Evolutionary conservation across 1,140 invertebrate genomes (phyloP).

Genomic region (Lucilia sericata): DNA sequence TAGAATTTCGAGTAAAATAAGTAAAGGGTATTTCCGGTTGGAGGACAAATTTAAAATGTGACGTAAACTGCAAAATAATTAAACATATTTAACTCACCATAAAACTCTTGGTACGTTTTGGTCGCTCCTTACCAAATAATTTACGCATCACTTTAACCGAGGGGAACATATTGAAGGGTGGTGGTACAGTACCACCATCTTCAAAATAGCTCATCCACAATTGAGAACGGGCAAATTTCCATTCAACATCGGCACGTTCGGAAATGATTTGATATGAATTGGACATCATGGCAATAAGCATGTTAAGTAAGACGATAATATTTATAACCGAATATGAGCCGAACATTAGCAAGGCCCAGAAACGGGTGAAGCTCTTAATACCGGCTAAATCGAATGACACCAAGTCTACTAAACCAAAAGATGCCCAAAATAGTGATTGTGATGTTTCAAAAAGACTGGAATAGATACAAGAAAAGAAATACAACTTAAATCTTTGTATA

Average conservation of each 20-base stretch:
- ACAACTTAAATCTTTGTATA: background rate
- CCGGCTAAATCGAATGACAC: constrained; percentile 86
- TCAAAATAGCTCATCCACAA: constrained; percentile 96
- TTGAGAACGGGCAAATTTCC: constrained; percentile 91
- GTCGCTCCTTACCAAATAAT: constrained; percentile 64
- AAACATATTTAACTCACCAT: constrained; percentile 69
- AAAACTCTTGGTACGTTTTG: constrained; percentile 71
- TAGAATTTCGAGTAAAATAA: too few species aligned
- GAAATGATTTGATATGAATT: constrained; percentile 95
- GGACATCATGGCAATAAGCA: constrained; percentile 97
- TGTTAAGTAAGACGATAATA: constrained; percentile 91
- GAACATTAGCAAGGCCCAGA: constrained; percentile 89
- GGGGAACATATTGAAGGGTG: constrained; percentile 90
- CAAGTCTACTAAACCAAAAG: constrained; percentile 91
- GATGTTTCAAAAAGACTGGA: constrained; percentile 91
- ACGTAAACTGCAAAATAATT: background rate
- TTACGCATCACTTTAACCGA: constrained; percentile 73
- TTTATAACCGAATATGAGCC: constrained; percentile 92
- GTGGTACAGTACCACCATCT: constrained; percentile 85
- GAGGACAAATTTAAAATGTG: too few species aligned
- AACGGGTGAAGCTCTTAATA: constrained; percentile 88
- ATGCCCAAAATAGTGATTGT: constrained; percentile 94
- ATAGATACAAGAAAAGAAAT: background rate
- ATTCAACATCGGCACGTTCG: constrained; percentile 88
- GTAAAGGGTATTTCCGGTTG: too few species aligned